A percentile compares a stretch with the other conserved stretches of the same genome.
These are phyloP conservation scores for Spodoptera litura DNA, from an alignment of 1,140 invertebrate species.

Conservation along the genomic window DNA sequence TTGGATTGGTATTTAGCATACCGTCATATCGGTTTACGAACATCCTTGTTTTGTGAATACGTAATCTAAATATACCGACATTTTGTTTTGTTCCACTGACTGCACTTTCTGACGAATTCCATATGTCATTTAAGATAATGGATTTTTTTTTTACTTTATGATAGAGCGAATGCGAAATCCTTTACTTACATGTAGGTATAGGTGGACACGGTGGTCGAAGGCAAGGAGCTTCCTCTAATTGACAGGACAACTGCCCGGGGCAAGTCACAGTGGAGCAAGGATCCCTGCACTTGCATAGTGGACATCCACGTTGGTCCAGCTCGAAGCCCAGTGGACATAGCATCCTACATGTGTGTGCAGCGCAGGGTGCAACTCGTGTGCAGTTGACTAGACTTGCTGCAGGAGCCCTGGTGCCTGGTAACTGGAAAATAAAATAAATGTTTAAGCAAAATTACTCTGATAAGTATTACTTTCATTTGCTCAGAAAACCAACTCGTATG, in stretches of 20 bases:
- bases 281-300: conserved; percentile 92
- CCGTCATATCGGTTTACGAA: background rate
- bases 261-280: conserved; percentile 92
- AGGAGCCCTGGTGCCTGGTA: conserved; percentile 90
- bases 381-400: conserved; percentile 90
- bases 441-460: background rate
- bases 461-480: no score
- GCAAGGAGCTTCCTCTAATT: conserved; percentile 92
- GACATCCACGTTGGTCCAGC: conserved; percentile 90
- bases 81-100: no score
- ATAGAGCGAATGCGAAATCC: no score
- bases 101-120: no score
- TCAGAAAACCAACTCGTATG: no score
- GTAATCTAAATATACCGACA: background rate
- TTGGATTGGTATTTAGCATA: conserved; percentile 10
- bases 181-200: conserved; percentile 91
- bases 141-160: no score
- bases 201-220: conserved; percentile 92
- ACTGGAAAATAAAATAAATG: conserved; percentile 53
- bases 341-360: conserved; percentile 94
- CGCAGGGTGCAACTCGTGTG: conserved; percentile 89
- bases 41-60: conserved; percentile 17
- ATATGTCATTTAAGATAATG: background rate
- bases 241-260: conserved; percentile 91
- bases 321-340: conserved; percentile 94